A percentile compares a stretch with the other conserved stretches of the same genome.
These are phyloP conservation scores for Oenanthe melanoleuca DNA, from an alignment of 2,113 vertebrate genomes.

Conservation along the genomic window DNA sequence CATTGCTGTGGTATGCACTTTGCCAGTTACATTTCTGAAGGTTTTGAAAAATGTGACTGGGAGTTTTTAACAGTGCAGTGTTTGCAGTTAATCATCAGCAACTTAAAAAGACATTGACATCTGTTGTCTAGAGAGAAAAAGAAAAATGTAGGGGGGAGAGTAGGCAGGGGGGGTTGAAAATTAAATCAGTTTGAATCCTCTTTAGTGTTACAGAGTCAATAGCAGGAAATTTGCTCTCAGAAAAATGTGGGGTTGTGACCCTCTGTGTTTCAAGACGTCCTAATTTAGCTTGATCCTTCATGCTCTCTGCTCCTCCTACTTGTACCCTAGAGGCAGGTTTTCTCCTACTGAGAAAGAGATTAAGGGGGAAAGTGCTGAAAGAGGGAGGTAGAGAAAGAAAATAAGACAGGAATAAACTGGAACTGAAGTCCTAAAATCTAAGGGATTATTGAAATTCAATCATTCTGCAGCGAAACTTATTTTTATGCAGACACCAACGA, in stretches of 20 bases:
- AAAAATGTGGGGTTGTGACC: slow-evolving; percentile 66
- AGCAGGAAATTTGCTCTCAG: slow-evolving; percentile 70
- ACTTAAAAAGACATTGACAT: slow-evolving; percentile 67
- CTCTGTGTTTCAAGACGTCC: slow-evolving; percentile 63
- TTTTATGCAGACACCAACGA: slow-evolving; percentile 60
- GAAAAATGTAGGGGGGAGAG: neutral
- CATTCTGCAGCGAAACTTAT: slow-evolving; percentile 33
- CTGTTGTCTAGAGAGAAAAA: slow-evolving; percentile 62
- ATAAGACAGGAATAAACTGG: slow-evolving; percentile 48
- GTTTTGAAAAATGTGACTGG: slow-evolving; percentile 57
- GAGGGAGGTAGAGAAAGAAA: slow-evolving; percentile 39
- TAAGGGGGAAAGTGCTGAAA: slow-evolving; percentile 58
- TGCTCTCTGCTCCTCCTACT: slow-evolving; percentile 69
- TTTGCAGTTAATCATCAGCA: slow-evolving; percentile 65
- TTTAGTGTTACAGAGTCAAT: slow-evolving; percentile 54
- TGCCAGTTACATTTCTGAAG: slow-evolving; percentile 62
- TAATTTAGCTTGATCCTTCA: slow-evolving; percentile 48
- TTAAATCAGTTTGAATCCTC: slow-evolving; percentile 48
- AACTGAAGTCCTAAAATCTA: slow-evolving; percentile 63
- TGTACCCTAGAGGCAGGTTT: slow-evolving; percentile 64
- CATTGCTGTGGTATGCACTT: slow-evolving; percentile 33
- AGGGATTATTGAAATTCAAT: slow-evolving; percentile 73
- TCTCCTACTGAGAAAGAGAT: slow-evolving; percentile 53
- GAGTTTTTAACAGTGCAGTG: slow-evolving; percentile 52
- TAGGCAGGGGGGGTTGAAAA: neutral